phyloP scores from a whole-genome alignment of 2,888 invertebrate genomes.

The Eupithecia tripunctaria region DNA sequence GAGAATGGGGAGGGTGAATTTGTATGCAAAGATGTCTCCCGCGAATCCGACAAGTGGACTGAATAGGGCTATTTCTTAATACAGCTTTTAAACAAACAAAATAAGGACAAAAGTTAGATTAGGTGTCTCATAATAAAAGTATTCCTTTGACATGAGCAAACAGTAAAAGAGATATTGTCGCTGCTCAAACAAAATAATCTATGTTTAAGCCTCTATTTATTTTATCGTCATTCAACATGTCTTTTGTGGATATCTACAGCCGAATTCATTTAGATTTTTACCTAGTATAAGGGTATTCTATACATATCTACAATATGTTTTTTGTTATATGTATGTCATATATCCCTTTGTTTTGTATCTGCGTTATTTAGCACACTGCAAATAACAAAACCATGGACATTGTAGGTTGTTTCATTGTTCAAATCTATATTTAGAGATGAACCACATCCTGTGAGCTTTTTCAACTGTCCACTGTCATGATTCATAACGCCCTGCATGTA shows the following conservation, averaged over 20 bases:
- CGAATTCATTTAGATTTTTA: background rate
- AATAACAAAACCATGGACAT: background rate
- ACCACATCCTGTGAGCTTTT: constrained; percentile 33
- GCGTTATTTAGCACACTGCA: background rate
- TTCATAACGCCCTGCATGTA: background rate
- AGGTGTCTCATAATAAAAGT: background rate
- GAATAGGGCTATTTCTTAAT: constrained; percentile 9
- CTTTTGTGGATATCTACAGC: background rate
- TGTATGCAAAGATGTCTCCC: constrained; percentile 27
- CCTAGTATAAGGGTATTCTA: background rate
- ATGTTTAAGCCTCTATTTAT: background rate
- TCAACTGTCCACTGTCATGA: constrained; percentile 15
- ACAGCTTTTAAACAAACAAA: constrained; percentile 5
- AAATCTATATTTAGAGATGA: constrained; percentile 33
- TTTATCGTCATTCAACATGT: background rate
- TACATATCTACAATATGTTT: background rate
- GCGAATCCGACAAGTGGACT: constrained; percentile 19
- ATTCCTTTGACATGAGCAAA: background rate
- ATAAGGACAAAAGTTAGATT: constrained; percentile 6
- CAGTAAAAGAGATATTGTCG: background rate
- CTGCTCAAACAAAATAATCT: background rate
- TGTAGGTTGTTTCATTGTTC: constrained; percentile 25
- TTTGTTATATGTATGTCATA: background rate
- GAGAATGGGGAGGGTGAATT: constrained; percentile 26
- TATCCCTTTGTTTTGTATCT: background rate